Conservation (phyloP, 2,797 vertebrate species). For the Dipus sagitta region DNA sequence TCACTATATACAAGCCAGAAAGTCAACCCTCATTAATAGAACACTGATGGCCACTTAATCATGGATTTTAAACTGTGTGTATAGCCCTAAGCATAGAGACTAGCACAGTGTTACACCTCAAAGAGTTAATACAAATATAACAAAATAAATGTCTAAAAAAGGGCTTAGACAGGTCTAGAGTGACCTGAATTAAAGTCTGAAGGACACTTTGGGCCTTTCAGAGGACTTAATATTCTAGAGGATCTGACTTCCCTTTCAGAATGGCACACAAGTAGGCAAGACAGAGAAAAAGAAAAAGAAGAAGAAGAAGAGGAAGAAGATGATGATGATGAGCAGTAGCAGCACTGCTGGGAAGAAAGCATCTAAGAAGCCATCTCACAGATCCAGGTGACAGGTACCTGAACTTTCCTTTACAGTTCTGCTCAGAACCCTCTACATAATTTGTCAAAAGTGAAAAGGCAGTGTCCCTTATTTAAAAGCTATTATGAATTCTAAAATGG, state of each 20-base stretch:
- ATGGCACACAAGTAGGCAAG: background rate
- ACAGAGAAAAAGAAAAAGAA: background rate
- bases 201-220: background rate
- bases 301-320: background rate
- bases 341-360: background rate
- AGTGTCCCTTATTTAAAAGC: background rate
- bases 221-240: background rate
- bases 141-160: background rate
- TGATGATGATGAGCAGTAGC: no score
- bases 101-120: background rate
- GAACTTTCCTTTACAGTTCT: background rate
- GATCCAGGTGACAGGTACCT: background rate
- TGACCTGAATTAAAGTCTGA: background rate
- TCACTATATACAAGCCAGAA: no score
- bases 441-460: slow-evolving; percentile 25
- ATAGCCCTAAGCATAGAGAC: background rate
- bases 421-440: background rate
- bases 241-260: background rate
- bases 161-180: background rate
- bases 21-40: no score
- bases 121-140: background rate
- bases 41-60: no score
- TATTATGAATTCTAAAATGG: slow-evolving; percentile 30
- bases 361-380: background rate
- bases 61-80: background rate